Evolutionary conservation across 1,140 invertebrate species (phyloP).

Genomic region (Riptortus pedestris): DNA sequence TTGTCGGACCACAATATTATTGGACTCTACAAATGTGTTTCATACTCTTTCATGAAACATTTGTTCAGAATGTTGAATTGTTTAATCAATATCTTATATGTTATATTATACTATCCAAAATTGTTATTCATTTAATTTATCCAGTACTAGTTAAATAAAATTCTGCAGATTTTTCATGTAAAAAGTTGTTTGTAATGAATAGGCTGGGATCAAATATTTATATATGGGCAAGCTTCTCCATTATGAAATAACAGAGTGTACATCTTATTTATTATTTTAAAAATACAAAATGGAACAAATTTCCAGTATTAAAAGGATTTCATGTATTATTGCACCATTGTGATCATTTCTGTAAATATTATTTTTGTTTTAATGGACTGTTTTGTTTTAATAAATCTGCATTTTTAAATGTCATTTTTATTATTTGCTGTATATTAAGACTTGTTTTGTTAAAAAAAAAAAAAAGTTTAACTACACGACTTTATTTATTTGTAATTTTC

Average conservation of each 20-base stretch:
- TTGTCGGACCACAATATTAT: background rate
- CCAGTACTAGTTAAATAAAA: background rate
- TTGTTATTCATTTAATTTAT: too few relatives aligned
- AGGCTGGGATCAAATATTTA: background rate
- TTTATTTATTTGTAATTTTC: too few relatives aligned
- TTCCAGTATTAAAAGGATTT: constrained; percentile 8
- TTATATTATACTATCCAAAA: too few relatives aligned
- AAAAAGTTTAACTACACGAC: too few relatives aligned
- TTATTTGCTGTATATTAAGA: background rate
- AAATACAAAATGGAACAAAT: background rate
- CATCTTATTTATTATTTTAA: background rate
- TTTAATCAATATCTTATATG: background rate
- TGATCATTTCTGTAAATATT: constrained; percentile 11
- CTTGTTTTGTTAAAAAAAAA: background rate
- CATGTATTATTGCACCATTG: background rate
- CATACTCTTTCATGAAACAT: background rate
- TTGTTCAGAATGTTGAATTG: background rate
- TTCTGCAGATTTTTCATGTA: background rate
- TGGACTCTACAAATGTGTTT: background rate
- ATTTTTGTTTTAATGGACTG: constrained; percentile 10
- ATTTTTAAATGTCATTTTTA: background rate
- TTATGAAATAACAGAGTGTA: background rate
- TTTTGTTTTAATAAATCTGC: constrained; percentile 14
- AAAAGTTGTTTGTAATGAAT: background rate
- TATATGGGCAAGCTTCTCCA: background rate